Percentiles rank a stretch among this genome's conserved stretches.
phyloP scores from a whole-genome alignment of 2,888 invertebrate genomes.

The Hermodice carunculata region DNA sequence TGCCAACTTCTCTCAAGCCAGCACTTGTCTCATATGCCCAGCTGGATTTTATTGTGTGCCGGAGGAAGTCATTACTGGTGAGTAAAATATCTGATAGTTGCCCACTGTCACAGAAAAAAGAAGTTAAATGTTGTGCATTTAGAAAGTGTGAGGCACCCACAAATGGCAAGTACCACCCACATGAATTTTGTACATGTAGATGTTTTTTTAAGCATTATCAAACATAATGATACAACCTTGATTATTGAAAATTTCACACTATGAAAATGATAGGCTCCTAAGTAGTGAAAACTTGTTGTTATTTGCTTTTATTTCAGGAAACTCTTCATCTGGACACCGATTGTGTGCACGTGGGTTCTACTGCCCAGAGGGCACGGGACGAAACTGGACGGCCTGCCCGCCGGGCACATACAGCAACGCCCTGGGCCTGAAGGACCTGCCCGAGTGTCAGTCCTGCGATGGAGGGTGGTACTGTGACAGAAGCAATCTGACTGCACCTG shows the following conservation, averaged over 20 bases:
- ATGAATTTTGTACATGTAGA: too few relatives aligned
- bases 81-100: not conserved
- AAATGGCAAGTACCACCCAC: too few relatives aligned
- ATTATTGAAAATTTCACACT: too few relatives aligned
- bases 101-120: not conserved
- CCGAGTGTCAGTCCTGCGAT: slow-evolving; percentile 19
- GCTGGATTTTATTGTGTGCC: slow-evolving; percentile 66
- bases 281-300: slow-evolving; percentile 7
- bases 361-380: slow-evolving; percentile 62
- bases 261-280: too few relatives aligned
- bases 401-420: slow-evolving; percentile 62
- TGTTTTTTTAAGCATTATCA: too few relatives aligned
- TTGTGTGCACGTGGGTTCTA: slow-evolving; percentile 63
- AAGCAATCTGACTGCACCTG: slow-evolving; percentile 60
- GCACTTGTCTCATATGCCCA: slow-evolving; percentile 56
- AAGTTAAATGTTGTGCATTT: not conserved
- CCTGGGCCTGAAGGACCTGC: slow-evolving; percentile 50
- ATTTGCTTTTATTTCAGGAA: too few relatives aligned
- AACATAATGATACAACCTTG: too few relatives aligned
- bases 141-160: not conserved
- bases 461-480: slow-evolving; percentile 44
- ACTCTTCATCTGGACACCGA: slow-evolving; percentile 56
- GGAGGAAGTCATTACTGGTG: slow-evolving; percentile 59
- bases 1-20: slow-evolving; percentile 62
- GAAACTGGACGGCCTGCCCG: slow-evolving; percentile 61